Percentiles rank a stretch among this genome's conserved stretches.
These are phyloP conservation scores for Drosophila lacertosa DNA, from an alignment of 1,140 invertebrate genomes.

Conservation along the genomic window DNA sequence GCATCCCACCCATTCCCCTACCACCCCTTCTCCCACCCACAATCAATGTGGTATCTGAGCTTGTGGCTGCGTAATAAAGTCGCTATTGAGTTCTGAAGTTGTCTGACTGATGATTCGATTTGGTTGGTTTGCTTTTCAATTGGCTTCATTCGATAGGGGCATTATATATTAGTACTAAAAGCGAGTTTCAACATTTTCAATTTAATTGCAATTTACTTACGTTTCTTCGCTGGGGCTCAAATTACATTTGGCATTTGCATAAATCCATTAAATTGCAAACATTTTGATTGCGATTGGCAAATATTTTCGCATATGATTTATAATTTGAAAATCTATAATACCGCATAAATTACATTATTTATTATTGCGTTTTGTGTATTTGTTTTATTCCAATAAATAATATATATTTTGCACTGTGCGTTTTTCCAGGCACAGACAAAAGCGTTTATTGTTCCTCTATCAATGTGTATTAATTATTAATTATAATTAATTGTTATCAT, in stretches of 20 bases:
- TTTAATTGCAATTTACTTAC: conserved; percentile 59
- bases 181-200: conserved; percentile 18
- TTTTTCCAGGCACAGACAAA: background rate
- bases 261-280: conserved; percentile 47
- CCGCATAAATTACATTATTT: conserved; percentile 55
- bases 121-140: conserved; percentile 34
- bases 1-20: background rate
- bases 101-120: conserved; percentile 41
- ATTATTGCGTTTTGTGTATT: conserved; percentile 34
- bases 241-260: conserved; percentile 47
- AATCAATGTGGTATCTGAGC: too few relatives aligned
- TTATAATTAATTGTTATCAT: conserved; percentile 21
- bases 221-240: conserved; percentile 14
- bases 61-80: conserved; percentile 47
- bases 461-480: conserved; percentile 19
- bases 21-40: background rate
- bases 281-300: conserved; percentile 24
- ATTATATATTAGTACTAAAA: background rate
- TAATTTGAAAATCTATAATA: conserved; percentile 41
- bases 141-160: background rate
- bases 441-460: conserved; percentile 2
- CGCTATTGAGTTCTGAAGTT: conserved; percentile 41
- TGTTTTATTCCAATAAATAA: conserved; percentile 12
- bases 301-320: conserved; percentile 46
- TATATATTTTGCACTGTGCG: conserved; percentile 8